These are phyloP conservation scores for Psophia crepitans DNA, from an alignment of 2,113 vertebrate genomes.

Conservation along the genomic window DNA sequence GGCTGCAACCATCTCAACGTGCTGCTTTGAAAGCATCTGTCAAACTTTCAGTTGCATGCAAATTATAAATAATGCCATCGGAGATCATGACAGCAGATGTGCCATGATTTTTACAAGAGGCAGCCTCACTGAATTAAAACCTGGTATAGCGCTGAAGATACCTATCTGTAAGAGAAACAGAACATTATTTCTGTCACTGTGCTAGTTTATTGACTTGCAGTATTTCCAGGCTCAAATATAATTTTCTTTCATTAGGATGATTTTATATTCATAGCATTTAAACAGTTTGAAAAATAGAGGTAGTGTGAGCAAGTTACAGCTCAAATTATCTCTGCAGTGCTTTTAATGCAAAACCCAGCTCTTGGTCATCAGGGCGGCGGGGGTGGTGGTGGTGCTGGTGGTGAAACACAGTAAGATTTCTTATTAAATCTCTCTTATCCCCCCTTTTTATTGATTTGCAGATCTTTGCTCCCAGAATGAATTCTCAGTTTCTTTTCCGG, in stretches of 20 bases:
- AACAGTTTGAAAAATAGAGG: neutral
- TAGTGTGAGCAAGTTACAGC: neutral
- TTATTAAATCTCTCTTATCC: neutral
- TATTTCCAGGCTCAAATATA: neutral
- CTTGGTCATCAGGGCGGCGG: fast-evolving
- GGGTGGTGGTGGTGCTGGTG: too few species aligned
- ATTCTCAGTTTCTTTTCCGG: neutral
- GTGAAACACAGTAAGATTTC: neutral
- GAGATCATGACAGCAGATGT: neutral
- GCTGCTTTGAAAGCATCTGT: neutral
- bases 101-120: neutral
- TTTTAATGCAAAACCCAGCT: neutral
- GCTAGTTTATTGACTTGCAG: neutral
- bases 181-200: neutral
- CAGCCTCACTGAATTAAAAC: neutral
- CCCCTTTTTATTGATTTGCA: neutral
- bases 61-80: neutral
- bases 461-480: neutral
- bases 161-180: neutral
- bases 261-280: neutral
- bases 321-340: neutral
- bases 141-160: neutral
- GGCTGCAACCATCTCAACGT: neutral
- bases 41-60: neutral
- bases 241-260: neutral